phyloP scores from a whole-genome alignment of 1,140 invertebrate species.

The Elymnias hypermnestra region DNA sequence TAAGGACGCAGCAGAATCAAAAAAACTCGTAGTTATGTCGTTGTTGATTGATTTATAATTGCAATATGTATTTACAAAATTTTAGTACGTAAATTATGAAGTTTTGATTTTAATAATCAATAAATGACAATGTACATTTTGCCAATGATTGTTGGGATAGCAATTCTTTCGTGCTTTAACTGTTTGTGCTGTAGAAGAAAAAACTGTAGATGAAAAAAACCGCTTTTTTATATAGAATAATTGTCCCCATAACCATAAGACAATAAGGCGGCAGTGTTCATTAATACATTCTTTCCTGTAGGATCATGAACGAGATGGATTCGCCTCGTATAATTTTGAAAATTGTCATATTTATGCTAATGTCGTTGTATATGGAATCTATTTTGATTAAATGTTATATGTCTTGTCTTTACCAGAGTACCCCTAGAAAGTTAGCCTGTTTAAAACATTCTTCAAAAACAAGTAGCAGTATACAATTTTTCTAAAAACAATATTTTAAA shows the following conservation, averaged over 20 bases:
- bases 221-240: constrained; percentile 76
- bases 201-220: not conserved
- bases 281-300: constrained; percentile 76
- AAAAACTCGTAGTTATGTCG: no score
- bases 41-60: not conserved
- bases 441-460: no score
- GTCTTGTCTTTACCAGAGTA: no score
- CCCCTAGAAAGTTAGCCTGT: no score
- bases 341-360: constrained; percentile 75
- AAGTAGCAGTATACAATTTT: no score
- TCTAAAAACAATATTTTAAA: no score
- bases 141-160: constrained; percentile 33
- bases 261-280: constrained; percentile 76
- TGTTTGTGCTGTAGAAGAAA: constrained; percentile 32
- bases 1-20: no score
- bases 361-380: constrained; percentile 76
- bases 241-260: constrained; percentile 76
- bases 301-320: constrained; percentile 77
- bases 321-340: constrained; percentile 74
- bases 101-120: no score
- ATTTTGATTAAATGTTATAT: constrained; percentile 78
- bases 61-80: not conserved
- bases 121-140: constrained; percentile 36
- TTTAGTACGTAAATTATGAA: no score
- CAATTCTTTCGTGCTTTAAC: constrained; percentile 29